Base-by-base conservation (phyloP, 2,797 vertebrate genomes). In the Lutra lutra region DNA sequence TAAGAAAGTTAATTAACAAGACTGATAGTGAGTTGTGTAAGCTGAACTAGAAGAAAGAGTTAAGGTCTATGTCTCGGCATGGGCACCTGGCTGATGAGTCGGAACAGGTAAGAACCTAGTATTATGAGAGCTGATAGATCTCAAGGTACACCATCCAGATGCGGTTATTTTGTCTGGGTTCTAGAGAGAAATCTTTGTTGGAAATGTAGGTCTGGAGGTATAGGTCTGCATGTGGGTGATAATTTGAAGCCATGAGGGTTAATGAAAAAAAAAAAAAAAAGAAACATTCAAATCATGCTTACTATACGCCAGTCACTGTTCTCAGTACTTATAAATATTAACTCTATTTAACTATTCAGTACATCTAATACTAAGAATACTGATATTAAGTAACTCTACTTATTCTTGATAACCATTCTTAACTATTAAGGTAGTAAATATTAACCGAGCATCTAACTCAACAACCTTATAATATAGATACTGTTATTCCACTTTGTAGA, bases 291-390 rank as follows among this genome's bases (percentile, higher is more conserved):
- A 75, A 43, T 70, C 35, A 3, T 86, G 40, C 29, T 94, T 92
- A 46, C 10, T 88, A 3, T 40, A 70, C 77, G 8, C 12, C 46
- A 78, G 17, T 89, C 40, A 82, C 38, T 85, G 1, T 91, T 92
- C 70, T 72, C 64, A 84, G n/a, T 86, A 77, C n/a, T 94, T 96
- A 60, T 29, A 84, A 89, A 91, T 86, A 77, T 78, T 51, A 95
- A 86, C 8, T 54, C 3, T 73, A 70, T 46, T 78, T 62, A 73
- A 58, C 40, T 94, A 77, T 83, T 95, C 38, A 18, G 4, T 82
- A 70, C 48, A 86, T 3, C 68, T 86, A 38, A 70, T 80, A 70
- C 64, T 89, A 89, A 82, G 3, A 79, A 72, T 88, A 62, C 60
- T 58, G 70, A 1, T 86, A 73, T n/a, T 35, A 78, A 77, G 8